Percentiles rank a stretch among this genome's conserved stretches.
These are phyloP conservation scores for Drosophila ironensis DNA, from an alignment of 1,140 invertebrate genomes.

Conservation along the genomic window DNA sequence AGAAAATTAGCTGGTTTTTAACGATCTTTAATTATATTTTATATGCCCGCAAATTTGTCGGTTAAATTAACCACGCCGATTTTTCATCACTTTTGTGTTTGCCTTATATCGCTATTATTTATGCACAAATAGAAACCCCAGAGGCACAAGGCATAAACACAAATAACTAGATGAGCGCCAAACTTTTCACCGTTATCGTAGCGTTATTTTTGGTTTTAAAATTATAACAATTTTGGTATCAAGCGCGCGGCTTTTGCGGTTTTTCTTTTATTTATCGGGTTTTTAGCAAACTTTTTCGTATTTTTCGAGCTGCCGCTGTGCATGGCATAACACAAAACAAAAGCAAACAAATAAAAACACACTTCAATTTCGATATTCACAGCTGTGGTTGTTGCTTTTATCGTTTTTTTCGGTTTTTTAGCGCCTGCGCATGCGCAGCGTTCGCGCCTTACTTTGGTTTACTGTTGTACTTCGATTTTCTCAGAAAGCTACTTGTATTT, in stretches of 20 bases:
- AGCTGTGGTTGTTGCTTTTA: constrained; percentile 21
- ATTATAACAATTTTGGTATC: constrained; percentile 2
- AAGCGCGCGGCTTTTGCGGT: constrained; percentile 32
- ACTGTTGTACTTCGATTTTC: too few relatives aligned
- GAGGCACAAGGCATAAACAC: constrained; percentile 5
- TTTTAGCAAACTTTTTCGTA: constrained; percentile 31
- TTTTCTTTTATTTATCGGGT: constrained; percentile 31
- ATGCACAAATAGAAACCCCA: constrained; percentile 2
- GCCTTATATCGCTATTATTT: constrained; percentile 9
- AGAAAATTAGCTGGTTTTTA: constrained; percentile 56
- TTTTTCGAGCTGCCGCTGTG: constrained; percentile 38
- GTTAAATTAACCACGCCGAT: constrained; percentile 23
- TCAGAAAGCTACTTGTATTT: too few relatives aligned
- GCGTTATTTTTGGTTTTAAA: constrained; percentile 15
- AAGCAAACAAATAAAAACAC: constrained; percentile 54
- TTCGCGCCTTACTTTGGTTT: constrained; percentile 23
- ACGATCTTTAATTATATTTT: constrained; percentile 55
- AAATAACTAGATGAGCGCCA: constrained; percentile 43
- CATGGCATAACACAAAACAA: constrained; percentile 46
- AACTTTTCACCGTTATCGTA: constrained; percentile 52
- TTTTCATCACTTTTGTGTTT: constrained; percentile 16
- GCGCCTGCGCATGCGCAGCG: constrained; percentile 54
- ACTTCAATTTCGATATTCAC: constrained; percentile 28
- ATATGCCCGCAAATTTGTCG: constrained; percentile 41
- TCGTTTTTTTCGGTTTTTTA: too few relatives aligned